Base-by-base conservation (phyloP, 2,888 invertebrate genomes). In the Cetonia aurata region DNA sequence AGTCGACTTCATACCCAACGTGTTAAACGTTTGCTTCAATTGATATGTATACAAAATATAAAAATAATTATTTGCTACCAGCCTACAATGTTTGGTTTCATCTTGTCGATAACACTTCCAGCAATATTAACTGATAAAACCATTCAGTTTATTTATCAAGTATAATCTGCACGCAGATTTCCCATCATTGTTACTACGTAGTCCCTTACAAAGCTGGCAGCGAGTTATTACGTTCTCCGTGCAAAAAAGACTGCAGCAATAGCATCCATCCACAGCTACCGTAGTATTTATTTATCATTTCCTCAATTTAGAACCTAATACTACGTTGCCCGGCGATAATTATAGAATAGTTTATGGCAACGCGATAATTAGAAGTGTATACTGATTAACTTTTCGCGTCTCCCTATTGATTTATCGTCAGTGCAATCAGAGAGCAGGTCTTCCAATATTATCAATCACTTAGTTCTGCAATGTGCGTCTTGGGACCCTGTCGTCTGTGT, bases 71-170 rank as follows among this genome's bases (percentile, higher is more conserved):
- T 52, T 52, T 12, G 15, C 17, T 65, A 17, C 37, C 50, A 15
- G 33, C 37, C 8, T 25, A 25, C 55, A 56, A 65, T 41, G 12
- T 50, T 62, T 31, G 33, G 48, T 9, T 48, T 50, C 15, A 65
- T 65, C 62, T 52, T 17, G 50, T 65, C 15, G 62, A 50, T 65
- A 37, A 17, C 37, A 25, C 37, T 12, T 37, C 17, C 41, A 12
- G 33, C 50, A 65, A 65, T 50, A 65, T 65, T 65, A 50, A 52
- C 62, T 65, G 62, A 65, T 65, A 65, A 65, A 65, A 37, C 33
- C 12, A 50, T 17, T 37, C 37, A 50, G 50, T 31, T 65, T 19
- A n/a, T 41, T 65, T 37, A 65, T 48, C n/a, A n/a, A n/a, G n/a
- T 37, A 17, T 37, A 33, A 12, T 37, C 48, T 15, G 17, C 15